Evolutionary conservation across 2,113 vertebrate genomes (phyloP), one percentile per base, ranked within the genome.

Genomic region (Nyctereutes procyonoides): DNA sequence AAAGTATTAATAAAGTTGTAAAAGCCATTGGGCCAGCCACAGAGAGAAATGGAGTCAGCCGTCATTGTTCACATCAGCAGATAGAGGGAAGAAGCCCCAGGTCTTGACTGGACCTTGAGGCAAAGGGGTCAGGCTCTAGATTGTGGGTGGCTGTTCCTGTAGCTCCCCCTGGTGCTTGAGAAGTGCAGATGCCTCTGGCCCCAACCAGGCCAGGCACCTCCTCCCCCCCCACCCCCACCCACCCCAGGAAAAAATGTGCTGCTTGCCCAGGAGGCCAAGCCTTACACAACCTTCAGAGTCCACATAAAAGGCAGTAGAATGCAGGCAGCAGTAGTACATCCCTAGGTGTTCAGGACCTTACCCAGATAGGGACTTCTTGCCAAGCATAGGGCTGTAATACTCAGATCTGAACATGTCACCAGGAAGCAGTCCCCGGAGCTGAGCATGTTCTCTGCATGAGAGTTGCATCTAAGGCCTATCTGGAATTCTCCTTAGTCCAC

Each of bases 131-230:
- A 30, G 43, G 62, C 60, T 76, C 9, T 16, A 0, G 28, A 71
- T 56, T 62, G 43, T 28, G 8, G 16, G 17, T 9, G 30, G 15
- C 53, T 74, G 17, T 48, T 63, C 16, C 76, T 62, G 20, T 15
- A 16, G 55, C 88, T 79, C 92, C 81, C 79, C 56, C 69, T 96
- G 38, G 80, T 95, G 84, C 67, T 93, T 80, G 58, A 84, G 81
- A 93, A 94, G 15, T 80, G 10, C 12, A 77, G 58, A 22, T 24
- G 19, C 60, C 53, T 76, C 58, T 92, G 58, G 30, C 17, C 65
- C 32, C 17, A 43, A 10, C 19, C 24, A 76, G 35, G 83, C 71
- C 51, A 80, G 43, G 20, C 30, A 43, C 43, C 43, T 43, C 43
- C 43, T 43, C 43, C 43, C 43, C 43, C 7, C 43, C 43, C 6